Percentiles rank a stretch among this genome's conserved stretches.
Evolutionary conservation across 2,797 vertebrate genomes (phyloP).

Genomic region (Semaprochilodus insignis): DNA sequence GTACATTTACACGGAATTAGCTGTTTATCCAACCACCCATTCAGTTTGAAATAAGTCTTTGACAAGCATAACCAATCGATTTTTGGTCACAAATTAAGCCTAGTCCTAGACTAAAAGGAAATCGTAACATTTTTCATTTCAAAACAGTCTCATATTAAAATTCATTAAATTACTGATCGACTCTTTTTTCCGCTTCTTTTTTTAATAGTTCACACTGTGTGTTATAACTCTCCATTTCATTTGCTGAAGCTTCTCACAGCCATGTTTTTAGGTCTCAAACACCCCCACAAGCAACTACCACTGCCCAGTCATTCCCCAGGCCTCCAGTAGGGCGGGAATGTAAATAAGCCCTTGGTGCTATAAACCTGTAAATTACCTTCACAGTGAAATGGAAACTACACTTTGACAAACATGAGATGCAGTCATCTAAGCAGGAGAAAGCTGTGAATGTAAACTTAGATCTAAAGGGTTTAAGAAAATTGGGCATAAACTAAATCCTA

Average conservation of each 20-base stretch:
- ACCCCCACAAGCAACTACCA: neutral
- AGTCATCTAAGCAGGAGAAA: too few relatives aligned
- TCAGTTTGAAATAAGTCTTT: neutral
- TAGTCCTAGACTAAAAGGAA: too few relatives aligned
- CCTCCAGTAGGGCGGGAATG: neutral
- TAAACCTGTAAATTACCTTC: neutral
- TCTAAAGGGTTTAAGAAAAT: too few relatives aligned
- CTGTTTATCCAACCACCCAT: neutral
- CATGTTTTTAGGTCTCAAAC: too few relatives aligned
- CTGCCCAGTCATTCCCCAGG: neutral
- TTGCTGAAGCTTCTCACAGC: constrained; percentile 4
- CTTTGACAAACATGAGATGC: too few relatives aligned
- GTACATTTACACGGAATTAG: neutral
- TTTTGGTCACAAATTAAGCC: neutral
- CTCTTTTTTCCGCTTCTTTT: neutral
- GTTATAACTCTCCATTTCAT: neutral
- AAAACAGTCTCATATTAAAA: too few relatives aligned
- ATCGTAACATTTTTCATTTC: neutral
- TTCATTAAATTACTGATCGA: too few relatives aligned
- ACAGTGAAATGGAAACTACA: neutral
- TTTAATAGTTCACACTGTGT: too few relatives aligned
- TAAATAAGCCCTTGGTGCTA: neutral
- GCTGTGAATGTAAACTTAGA: too few relatives aligned
- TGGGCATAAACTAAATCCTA: too few relatives aligned
- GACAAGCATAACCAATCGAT: neutral